Base-by-base conservation (phyloP, 2,888 invertebrate species). In the Scelioninae gen. 2 region DNA sequence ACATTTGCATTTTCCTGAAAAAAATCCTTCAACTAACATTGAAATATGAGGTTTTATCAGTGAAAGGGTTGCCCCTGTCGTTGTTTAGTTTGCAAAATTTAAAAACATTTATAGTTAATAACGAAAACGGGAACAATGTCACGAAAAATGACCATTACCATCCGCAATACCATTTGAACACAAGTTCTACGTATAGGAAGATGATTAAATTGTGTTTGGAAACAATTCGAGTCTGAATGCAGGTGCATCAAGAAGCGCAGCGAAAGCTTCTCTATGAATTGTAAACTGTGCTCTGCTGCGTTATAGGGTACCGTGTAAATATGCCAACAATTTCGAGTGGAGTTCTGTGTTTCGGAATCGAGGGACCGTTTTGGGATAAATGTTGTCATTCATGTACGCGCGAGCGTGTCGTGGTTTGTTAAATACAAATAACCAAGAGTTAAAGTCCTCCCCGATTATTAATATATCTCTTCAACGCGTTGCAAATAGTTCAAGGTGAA, bases 381-480 rank as follows among this genome's bases (percentile, higher is more conserved):
- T 68, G 61, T 53, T 52, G 63, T 73, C 25, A 57, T 64, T 43
- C 25, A 33, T 39, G 58, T 63, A 39, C 35, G 45, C 28, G 61
- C 33, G 46, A 43, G 48, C 39, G 65, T 63, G 48, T 73, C 64
- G 31, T 68, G 79, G 81, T 81, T 79, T 82, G 78, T 77, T 81
- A 81, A 84, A 81, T 81, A 81, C 81, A 83, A 84, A 84, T 82
- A 85, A 80, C 76, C 76, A 58, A 43, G 41, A 69, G 52, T 61
- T 69, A 65, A 74, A 41, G 72, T 75, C 76, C 79, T 78, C 73
- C 78, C 79, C 79, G 79, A 82, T 84, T 82, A 83, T 83, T 82
- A 84, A 84, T 83, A 82, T 79, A 74, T 76, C 78, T 75, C 78
- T 74, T 79, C 76, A 52, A 15, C 53, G 43, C 46, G 52, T 39